These are phyloP conservation scores for Strigamia maritima DNA, from an alignment of 2,888 invertebrate genomes.

Conservation along the genomic window DNA sequence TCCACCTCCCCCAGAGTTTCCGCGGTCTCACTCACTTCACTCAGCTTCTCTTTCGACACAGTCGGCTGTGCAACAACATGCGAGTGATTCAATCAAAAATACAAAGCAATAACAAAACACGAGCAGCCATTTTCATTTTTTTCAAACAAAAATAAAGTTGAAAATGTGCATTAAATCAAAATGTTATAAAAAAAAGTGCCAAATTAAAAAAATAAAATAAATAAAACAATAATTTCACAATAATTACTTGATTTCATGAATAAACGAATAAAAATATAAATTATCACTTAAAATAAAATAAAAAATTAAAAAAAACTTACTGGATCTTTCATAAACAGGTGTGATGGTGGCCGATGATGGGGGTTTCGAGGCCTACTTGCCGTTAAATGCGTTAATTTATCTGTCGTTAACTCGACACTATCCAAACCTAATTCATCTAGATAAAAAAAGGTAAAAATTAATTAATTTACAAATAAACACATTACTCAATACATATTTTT, in stretches of 20 bases:
- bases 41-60: neutral
- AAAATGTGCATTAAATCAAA: neutral
- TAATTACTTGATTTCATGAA: neutral
- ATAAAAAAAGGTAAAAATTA: neutral
- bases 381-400: slow-evolving; percentile 51
- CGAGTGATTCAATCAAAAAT: slow-evolving; percentile 4
- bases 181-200: neutral
- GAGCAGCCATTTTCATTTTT: neutral
- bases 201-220: neutral
- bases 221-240: neutral
- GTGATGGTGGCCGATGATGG: slow-evolving; percentile 64
- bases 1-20: neutral
- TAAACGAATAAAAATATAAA: neutral
- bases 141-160: neutral
- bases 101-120: slow-evolving; percentile 4
- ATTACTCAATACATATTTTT: too few species aligned
- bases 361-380: slow-evolving; percentile 61
- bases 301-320: slow-evolving; percentile 45
- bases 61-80: slow-evolving; percentile 1
- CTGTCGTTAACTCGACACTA: slow-evolving; percentile 47
- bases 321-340: slow-evolving; percentile 51
- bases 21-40: neutral
- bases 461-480: neutral
- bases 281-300: neutral
- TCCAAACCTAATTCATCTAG: slow-evolving; percentile 47